These are phyloP conservation scores for Armadillidium nasatum DNA, from an alignment of 1,140 invertebrate genomes.

Conservation along the genomic window DNA sequence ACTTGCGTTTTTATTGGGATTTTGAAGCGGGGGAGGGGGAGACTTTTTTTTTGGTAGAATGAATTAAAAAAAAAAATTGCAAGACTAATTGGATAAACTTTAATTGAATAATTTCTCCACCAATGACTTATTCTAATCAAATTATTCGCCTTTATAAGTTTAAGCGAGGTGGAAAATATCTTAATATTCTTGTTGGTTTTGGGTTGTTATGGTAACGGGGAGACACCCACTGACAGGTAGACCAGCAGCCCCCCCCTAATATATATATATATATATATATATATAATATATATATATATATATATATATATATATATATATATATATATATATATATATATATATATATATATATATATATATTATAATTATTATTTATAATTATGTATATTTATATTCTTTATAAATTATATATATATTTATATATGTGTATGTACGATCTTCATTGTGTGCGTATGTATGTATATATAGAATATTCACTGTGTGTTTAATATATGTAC, in stretches of 20 bases:
- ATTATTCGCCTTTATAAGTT: slow-evolving; percentile 5
- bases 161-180: background rate
- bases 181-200: background rate
- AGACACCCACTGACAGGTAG: background rate
- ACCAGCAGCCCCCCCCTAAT: background rate
- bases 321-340: background rate
- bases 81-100: slow-evolving; percentile 1
- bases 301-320: background rate
- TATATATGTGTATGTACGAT: no score
- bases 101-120: slow-evolving; percentile 2
- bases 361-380: background rate
- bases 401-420: background rate
- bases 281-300: background rate
- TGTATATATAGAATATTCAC: no score
- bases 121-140: background rate
- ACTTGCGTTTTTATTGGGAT: background rate
- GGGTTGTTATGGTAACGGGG: background rate
- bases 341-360: background rate
- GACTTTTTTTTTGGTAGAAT: background rate
- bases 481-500: no score
- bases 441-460: no score
- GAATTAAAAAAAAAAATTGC: background rate
- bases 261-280: no score
- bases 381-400: background rate
- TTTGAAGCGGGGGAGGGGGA: background rate